These are phyloP conservation scores for Poecilia wingei DNA, from an alignment of 2,797 vertebrate genomes.

Conservation along the genomic window DNA sequence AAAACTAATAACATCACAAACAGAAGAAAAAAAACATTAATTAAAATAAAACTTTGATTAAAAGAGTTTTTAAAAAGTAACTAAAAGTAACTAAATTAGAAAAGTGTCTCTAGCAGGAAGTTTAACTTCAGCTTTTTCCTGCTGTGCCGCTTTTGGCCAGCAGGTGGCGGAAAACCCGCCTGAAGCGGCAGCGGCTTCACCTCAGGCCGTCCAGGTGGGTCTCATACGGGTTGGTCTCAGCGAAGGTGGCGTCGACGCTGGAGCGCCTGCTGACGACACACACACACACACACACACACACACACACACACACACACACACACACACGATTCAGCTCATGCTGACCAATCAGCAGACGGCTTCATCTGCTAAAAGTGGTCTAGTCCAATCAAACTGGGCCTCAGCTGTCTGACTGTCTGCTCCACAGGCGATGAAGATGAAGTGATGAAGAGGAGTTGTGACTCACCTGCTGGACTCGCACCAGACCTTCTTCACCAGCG, in stretches of 20 bases:
- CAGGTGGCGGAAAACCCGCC: background rate
- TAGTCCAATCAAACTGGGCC: background rate
- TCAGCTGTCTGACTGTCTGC: background rate
- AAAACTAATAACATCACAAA: too few relatives aligned
- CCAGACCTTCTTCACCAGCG: conserved; percentile 85
- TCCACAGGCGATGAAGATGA: background rate
- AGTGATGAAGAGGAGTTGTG: background rate
- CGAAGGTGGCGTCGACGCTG: fast-evolving
- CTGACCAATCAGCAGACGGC: background rate
- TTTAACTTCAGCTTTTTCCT: background rate
- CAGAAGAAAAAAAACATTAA: too few relatives aligned
- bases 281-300: background rate
- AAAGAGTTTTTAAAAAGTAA: too few relatives aligned
- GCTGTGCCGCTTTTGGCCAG: background rate
- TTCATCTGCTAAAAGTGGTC: background rate
- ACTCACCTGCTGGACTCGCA: conserved; percentile 74
- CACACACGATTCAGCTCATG: background rate
- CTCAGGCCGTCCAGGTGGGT: conserved; percentile 46
- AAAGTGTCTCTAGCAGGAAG: background rate
- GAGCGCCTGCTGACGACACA: background rate
- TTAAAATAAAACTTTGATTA: too few relatives aligned
- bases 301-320: background rate
- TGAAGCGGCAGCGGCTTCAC: conserved; percentile 37
- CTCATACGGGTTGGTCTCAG: conserved; percentile 9
- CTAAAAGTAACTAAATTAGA: too few relatives aligned